These are phyloP conservation scores for Heliconius hermathena DNA, from an alignment of 1,140 invertebrate genomes.

Conservation along the genomic window DNA sequence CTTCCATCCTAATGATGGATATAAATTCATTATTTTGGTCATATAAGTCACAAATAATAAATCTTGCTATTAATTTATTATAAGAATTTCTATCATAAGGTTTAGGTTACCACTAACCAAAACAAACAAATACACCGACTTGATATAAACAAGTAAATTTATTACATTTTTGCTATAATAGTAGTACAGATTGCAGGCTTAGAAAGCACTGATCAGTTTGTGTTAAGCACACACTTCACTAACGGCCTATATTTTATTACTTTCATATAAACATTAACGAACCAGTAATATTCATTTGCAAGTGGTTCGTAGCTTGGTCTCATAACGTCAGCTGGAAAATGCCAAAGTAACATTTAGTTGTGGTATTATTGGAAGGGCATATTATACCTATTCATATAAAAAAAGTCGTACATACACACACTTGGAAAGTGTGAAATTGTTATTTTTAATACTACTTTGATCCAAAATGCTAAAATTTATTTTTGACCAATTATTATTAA, in stretches of 20 bases:
- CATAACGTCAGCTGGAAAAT: constrained; percentile 29
- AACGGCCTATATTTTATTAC: background rate
- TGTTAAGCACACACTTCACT: too few species aligned
- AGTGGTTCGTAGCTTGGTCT: background rate
- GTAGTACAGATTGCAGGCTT: background rate
- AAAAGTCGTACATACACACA: background rate
- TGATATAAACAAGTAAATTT: too few species aligned
- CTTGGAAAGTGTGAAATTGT: background rate
- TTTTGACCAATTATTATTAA: constrained; percentile 18
- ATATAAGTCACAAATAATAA: too few species aligned
- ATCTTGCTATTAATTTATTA: too few species aligned
- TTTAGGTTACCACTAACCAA: too few species aligned
- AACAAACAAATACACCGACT: too few species aligned
- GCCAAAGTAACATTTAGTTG: constrained; percentile 42
- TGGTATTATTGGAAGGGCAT: constrained; percentile 22
- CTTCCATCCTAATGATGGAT: too few species aligned
- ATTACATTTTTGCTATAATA: background rate
- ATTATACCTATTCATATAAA: constrained; percentile 1
- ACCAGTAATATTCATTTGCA: background rate
- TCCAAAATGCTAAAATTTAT: background rate
- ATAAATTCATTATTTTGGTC: too few species aligned
- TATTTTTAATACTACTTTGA: background rate
- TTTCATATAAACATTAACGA: background rate
- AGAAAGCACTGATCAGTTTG: background rate
- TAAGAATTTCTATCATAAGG: too few species aligned